A percentile compares a stretch with the other conserved stretches of the same genome.
Evolutionary conservation across 2,113 vertebrate genomes (phyloP).

Genomic region (Hemichromis elongatus): DNA sequence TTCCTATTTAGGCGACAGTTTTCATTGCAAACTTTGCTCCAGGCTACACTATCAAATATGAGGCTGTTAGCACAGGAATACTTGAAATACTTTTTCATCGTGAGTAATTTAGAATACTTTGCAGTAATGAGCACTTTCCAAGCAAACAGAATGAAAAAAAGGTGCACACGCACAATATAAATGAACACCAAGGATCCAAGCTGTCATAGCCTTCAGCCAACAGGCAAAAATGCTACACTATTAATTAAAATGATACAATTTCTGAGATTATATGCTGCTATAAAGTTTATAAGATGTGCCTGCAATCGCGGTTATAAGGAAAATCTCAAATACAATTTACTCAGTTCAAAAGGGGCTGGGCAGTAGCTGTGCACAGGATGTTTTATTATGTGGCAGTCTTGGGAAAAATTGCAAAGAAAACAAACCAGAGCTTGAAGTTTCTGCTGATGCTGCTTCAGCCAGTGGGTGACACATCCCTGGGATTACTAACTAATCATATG

Average conservation of each 20-base stretch:
- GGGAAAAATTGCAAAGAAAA: slow-evolving; percentile 24
- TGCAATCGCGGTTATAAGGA: not conserved
- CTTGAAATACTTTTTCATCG: not conserved
- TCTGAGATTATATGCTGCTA: not conserved
- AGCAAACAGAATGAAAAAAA: not conserved
- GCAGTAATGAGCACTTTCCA: not conserved
- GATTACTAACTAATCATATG: slow-evolving; percentile 32
- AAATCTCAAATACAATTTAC: not conserved
- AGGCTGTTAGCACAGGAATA: not conserved
- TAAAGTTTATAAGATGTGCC: not conserved
- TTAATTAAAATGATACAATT: not conserved
- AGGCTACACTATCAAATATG: not conserved
- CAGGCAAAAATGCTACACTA: not conserved
- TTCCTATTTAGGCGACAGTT: not conserved
- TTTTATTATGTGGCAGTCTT: slow-evolving; percentile 35
- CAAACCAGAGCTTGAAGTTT: slow-evolving; percentile 35
- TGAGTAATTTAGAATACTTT: not conserved
- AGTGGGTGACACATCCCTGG: slow-evolving; percentile 38
- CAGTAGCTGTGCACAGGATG: slow-evolving; percentile 15
- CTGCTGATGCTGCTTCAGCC: slow-evolving; percentile 47
- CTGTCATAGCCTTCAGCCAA: not conserved
- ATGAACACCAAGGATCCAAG: not conserved
- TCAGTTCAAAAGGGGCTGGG: not conserved
- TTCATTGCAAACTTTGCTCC: not conserved
- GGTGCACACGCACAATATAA: not conserved